Conservation (phyloP, 2,888 invertebrate genomes). For the Macrosiphum euphorbiae region DNA sequence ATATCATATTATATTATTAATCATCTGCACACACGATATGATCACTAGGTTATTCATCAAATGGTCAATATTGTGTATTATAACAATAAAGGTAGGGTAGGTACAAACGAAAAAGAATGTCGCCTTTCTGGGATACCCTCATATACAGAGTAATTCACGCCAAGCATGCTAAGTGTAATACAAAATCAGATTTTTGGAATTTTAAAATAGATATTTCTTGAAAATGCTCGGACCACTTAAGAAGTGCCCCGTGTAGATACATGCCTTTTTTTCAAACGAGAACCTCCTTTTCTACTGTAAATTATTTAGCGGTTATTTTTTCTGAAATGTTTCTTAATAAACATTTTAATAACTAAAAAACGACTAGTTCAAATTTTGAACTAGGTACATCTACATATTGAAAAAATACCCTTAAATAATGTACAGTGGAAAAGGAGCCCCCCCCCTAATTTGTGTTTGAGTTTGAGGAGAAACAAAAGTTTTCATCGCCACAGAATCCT, state of each 20-base stretch:
- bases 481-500: no score
- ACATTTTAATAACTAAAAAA: no score
- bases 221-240: background rate
- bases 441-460: no score
- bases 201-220: background rate
- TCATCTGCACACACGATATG: background rate
- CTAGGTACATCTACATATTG: no score
- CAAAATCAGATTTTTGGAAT: background rate
- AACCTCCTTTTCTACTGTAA: background rate
- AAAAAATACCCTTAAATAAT: no score
- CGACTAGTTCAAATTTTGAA: no score
- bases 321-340: background rate
- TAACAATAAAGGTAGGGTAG: background rate
- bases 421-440: no score
- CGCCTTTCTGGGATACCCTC: background rate
- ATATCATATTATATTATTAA: background rate
- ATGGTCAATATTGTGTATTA: background rate
- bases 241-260: background rate
- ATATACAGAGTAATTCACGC: background rate
- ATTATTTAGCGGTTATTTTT: background rate
- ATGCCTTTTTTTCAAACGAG: background rate
- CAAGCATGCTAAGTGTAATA: background rate
- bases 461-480: no score
- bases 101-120: background rate
- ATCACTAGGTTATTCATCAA: background rate